These are phyloP conservation scores for Antechinus flavipes DNA, from an alignment of 2,113 vertebrate genomes.

Conservation along the genomic window DNA sequence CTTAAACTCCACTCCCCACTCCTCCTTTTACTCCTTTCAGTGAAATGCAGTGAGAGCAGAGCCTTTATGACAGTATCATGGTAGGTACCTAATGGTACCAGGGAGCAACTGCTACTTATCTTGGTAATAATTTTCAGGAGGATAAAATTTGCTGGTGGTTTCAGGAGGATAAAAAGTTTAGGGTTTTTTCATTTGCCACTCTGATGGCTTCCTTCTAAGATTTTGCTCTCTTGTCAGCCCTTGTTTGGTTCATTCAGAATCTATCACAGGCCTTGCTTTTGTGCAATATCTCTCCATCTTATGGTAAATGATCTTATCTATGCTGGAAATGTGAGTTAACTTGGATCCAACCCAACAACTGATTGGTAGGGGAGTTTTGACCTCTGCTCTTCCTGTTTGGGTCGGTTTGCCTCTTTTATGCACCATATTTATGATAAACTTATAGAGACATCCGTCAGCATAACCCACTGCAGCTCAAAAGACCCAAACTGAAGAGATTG, in stretches of 20 bases:
- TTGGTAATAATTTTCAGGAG: not conserved
- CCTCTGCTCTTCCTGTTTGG: not conserved
- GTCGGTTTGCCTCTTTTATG: not conserved
- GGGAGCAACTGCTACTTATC: not conserved
- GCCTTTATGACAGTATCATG: not conserved
- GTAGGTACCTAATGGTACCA: not conserved
- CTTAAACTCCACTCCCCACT: not conserved
- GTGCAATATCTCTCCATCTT: not conserved
- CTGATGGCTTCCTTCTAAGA: not conserved
- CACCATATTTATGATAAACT: not conserved
- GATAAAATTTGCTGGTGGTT: not conserved
- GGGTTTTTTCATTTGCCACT: not conserved
- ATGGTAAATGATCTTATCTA: not conserved
- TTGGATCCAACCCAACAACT: not conserved
- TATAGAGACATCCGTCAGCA: not conserved
- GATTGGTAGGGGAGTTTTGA: not conserved
- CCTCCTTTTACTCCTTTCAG: not conserved
- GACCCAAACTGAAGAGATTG: not conserved
- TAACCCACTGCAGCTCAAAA: not conserved
- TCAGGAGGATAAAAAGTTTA: too few species aligned
- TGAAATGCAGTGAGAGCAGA: not conserved
- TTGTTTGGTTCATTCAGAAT: not conserved
- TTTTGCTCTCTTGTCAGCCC: not conserved
- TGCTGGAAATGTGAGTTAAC: not conserved
- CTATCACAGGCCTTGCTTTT: not conserved